A percentile compares a stretch with the other conserved stretches of the same genome.
These are phyloP conservation scores for Drosophila orena DNA, from an alignment of 1,140 invertebrate genomes.

Conservation along the genomic window DNA sequence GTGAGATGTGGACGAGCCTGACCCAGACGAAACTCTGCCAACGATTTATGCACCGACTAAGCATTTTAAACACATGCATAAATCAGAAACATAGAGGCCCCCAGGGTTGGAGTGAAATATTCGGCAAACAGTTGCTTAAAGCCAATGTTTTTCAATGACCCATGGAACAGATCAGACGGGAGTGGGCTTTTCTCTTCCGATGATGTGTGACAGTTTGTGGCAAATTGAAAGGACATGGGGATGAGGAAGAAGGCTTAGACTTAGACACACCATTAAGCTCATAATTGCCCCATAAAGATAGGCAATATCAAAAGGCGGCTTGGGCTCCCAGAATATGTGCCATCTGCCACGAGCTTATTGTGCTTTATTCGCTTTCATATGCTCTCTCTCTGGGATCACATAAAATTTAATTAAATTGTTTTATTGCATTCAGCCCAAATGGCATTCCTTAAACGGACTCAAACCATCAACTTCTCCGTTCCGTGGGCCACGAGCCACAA, in stretches of 20 bases:
- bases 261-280: conserved; percentile 52
- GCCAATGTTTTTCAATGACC: conserved; percentile 39
- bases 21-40: conserved; percentile 23
- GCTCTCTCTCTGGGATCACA: conserved; percentile 59
- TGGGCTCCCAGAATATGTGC: conserved; percentile 24
- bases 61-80: conserved; percentile 59
- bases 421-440: conserved; percentile 63
- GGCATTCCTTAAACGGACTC: conserved; percentile 51
- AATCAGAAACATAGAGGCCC: conserved; percentile 50
- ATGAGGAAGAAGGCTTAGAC: neutral
- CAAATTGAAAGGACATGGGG: conserved; percentile 51
- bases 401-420: conserved; percentile 79
- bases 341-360: conserved; percentile 68
- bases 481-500: neutral
- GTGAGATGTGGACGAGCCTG: conserved; percentile 15
- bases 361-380: conserved; percentile 76
- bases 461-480: conserved; percentile 17
- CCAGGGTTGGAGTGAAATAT: conserved; percentile 36
- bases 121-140: conserved; percentile 50
- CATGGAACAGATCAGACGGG: conserved; percentile 22
- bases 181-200: conserved; percentile 14
- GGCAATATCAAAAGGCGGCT: conserved; percentile 6
- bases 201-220: conserved; percentile 66
- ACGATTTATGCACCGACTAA: conserved; percentile 48
- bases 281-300: conserved; percentile 65